Percentiles rank a stretch among this genome's conserved stretches.
Evolutionary conservation across 2,888 invertebrate genomes (phyloP).

Genomic region (Lochmaea crataegi): DNA sequence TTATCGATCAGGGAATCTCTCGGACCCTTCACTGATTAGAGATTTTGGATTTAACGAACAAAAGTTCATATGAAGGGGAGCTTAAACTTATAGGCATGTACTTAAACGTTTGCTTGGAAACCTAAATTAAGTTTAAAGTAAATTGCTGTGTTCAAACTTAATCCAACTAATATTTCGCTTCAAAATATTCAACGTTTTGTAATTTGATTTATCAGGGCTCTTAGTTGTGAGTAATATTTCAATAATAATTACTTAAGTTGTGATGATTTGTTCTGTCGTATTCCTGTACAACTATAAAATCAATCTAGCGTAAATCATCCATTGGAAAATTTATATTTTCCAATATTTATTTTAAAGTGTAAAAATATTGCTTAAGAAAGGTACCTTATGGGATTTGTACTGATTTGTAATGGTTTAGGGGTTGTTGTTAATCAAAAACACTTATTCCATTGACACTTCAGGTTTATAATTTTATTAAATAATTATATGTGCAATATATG

Average conservation of each 20-base stretch:
- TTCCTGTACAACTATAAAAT: too few species aligned
- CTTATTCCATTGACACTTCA: too few species aligned
- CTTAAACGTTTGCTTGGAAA: not conserved
- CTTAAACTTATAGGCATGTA: not conserved
- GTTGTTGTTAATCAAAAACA: too few species aligned
- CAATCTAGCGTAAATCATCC: too few species aligned
- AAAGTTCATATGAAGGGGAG: constrained; percentile 2
- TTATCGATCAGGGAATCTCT: constrained; percentile 19
- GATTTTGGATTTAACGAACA: constrained; percentile 14
- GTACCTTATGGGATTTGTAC: too few species aligned
- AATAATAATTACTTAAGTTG: not conserved
- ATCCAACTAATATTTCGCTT: not conserved
- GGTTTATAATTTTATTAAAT: too few species aligned
- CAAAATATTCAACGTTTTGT: not conserved
- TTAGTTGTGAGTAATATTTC: not conserved
- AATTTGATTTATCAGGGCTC: not conserved
- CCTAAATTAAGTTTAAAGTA: not conserved
- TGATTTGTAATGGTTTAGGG: too few species aligned
- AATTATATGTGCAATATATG: too few species aligned
- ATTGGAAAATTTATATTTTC: too few species aligned
- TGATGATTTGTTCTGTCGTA: too few species aligned
- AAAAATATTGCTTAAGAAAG: too few species aligned
- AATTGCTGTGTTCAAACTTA: not conserved
- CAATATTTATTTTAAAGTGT: too few species aligned
- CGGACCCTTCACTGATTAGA: constrained; percentile 18